Base-by-base conservation (phyloP, 2,888 invertebrate species). In the Microctonus brassicae region DNA sequence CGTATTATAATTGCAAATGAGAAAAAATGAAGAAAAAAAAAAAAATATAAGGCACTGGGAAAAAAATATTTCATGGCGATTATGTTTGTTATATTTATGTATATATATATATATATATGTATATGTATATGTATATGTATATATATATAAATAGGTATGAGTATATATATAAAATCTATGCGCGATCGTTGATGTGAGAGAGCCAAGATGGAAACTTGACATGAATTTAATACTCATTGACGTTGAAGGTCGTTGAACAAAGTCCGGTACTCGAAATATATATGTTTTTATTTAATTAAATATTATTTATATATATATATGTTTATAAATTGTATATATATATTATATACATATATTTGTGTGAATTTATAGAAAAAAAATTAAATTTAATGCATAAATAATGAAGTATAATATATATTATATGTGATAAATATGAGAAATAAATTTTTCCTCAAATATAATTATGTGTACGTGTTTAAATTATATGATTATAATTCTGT, bases 1-100 rank as follows among this genome's bases (percentile, higher is more conserved):
- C 60, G 22, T 39, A 71, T 71, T 71, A 65, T 65, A 70, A 70
- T 70, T 70, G 60, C 26, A 71, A 71, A 65, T 71, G 65, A 65
- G 65, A 55, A 39, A 24, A 20, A 10, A 33, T 20, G 36, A n/a
- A 33, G 34, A 53, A 53, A 22, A 26, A 33, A 11, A 26, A 33
- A n/a, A 55, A 26, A 11, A n/a, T 26, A 3, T 11, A 55, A 10
- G 26, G 4, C 13, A n/a, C 13, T 24, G 13, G 26, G n/a, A 55
- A 13, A 55, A 55, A 66, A 66, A 39, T 34, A 39, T 47, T 53
- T 47, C 22, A 53, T 33, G 13, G 33, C 29, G 53, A 53, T 64
- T 20, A 34, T 53, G n/a, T n/a, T n/a, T n/a, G n/a, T 17, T 47
- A n/a, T 64, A 22, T 47, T 20, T 34, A 42, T 53, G n/a, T n/a